These are phyloP conservation scores for Echiichthys vipera DNA, from an alignment of 2,797 vertebrate species.

Conservation along the genomic window DNA sequence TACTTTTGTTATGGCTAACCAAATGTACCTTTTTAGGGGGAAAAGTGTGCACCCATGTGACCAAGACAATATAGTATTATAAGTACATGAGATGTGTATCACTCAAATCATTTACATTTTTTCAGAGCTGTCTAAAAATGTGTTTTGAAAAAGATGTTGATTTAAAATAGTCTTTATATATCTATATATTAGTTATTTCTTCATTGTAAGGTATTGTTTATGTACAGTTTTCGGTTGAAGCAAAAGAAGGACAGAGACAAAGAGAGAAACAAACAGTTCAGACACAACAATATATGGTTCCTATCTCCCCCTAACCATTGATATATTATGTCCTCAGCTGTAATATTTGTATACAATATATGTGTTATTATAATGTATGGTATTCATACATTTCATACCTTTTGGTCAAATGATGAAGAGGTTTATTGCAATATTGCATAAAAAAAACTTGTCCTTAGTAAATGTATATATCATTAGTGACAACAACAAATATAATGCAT, in stretches of 20 bases:
- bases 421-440: constrained; percentile 13
- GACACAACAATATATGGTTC: constrained; percentile 30
- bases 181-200: no score
- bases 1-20: neutral
- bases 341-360: neutral
- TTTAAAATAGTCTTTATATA: no score
- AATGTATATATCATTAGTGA: constrained; percentile 27
- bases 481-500: constrained; percentile 46
- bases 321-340: constrained; percentile 3
- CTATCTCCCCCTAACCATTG: constrained; percentile 1
- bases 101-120: neutral
- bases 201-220: neutral
- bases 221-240: constrained; percentile 4
- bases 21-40: neutral
- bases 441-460: constrained; percentile 13
- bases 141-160: neutral
- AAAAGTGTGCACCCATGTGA: neutral
- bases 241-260: neutral
- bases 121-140: neutral
- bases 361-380: neutral
- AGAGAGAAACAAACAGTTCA: constrained; percentile 14
- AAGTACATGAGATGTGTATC: neutral
- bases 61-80: neutral
- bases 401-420: neutral
- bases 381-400: neutral